Evolutionary conservation across 2,113 vertebrate species (phyloP).

Genomic region (Takifugu flavidus): DNA sequence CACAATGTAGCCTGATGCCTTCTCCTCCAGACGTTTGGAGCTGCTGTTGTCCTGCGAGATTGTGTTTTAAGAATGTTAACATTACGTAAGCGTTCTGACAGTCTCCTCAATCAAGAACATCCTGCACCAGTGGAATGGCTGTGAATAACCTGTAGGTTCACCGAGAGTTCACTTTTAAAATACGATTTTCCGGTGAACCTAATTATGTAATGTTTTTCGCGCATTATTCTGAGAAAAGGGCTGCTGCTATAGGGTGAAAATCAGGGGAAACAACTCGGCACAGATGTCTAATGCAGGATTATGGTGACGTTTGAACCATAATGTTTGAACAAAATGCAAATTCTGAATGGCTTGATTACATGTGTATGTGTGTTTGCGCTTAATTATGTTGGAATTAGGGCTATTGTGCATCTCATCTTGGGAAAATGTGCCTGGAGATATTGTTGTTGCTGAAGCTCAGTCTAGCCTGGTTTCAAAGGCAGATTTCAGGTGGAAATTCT

Average conservation of each 20-base stretch:
- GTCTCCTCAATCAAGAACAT: slow-evolving; percentile 18
- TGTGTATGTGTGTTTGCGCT: background rate
- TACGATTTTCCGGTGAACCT: slow-evolving; percentile 12
- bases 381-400: background rate
- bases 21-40: background rate
- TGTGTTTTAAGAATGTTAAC: slow-evolving; percentile 10
- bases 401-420: background rate
- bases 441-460: too few species aligned
- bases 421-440: background rate
- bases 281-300: background rate
- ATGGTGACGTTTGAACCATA: slow-evolving; percentile 1
- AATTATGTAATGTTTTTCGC: slow-evolving; percentile 7
- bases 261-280: background rate
- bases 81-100: slow-evolving; percentile 28
- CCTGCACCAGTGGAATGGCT: slow-evolving; percentile 6
- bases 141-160: slow-evolving; percentile 4
- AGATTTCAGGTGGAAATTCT: too few species aligned
- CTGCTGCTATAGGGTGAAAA: background rate
- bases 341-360: background rate
- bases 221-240: slow-evolving; percentile 31
- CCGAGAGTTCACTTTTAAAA: slow-evolving; percentile 18
- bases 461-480: too few species aligned
- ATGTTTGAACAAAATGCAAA: background rate
- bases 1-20: too few species aligned
- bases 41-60: slow-evolving; percentile 25